These are phyloP conservation scores for Microtus richardsoni DNA, from an alignment of 2,113 vertebrate species.

Conservation along the genomic window DNA sequence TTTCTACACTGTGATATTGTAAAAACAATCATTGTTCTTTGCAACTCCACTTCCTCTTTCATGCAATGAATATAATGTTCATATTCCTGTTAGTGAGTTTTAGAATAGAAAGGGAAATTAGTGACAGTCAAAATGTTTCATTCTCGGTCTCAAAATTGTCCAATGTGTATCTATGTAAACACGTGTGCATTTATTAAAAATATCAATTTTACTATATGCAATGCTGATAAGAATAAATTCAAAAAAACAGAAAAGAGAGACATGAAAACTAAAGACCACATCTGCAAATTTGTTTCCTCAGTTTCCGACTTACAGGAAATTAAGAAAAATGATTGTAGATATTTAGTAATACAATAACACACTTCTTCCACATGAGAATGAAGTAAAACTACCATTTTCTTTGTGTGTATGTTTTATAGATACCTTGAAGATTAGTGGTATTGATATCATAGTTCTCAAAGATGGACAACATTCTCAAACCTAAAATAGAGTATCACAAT, in stretches of 20 bases:
- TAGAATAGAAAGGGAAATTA: constrained; percentile 12
- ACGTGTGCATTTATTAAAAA: neutral
- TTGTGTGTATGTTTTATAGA: neutral
- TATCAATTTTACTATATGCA: neutral
- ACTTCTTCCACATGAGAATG: constrained; percentile 61
- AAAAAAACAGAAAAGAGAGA: neutral
- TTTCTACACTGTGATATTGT: neutral
- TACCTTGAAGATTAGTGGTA: constrained; percentile 36
- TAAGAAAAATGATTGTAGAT: constrained; percentile 54
- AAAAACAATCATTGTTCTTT: constrained; percentile 56
- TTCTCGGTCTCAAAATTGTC: neutral
- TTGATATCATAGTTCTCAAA: constrained; percentile 64
- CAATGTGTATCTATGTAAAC: neutral
- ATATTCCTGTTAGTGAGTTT: neutral
- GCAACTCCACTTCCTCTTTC: neutral
- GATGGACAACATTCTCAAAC: constrained; percentile 15
- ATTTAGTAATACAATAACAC: constrained; percentile 1
- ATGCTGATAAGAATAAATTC: neutral
- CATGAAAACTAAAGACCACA: neutral
- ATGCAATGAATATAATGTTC: neutral
- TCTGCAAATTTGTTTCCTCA: neutral
- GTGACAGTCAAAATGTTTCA: neutral
- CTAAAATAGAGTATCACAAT: constrained; percentile 66
- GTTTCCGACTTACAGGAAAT: neutral
- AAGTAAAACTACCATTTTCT: neutral